Conservation (phyloP, 2,113 vertebrate species). For the Cyanoderma ruficeps region DNA sequence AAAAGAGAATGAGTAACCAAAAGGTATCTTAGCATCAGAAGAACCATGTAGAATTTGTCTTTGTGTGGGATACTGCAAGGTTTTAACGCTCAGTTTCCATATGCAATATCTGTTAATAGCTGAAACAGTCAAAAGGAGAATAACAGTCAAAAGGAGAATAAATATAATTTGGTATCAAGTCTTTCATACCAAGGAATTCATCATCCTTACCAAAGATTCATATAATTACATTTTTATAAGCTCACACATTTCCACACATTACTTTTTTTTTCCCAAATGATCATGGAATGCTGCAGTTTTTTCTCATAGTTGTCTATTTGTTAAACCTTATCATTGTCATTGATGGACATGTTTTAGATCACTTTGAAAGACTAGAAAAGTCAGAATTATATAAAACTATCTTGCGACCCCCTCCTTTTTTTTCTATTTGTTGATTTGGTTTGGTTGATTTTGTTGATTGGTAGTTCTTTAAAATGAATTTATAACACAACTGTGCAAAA, state of each 20-base stretch:
- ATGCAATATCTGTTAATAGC: not conserved
- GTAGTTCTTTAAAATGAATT: not conserved
- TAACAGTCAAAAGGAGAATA: not conserved
- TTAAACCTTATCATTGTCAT: not conserved
- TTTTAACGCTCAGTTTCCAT: not conserved
- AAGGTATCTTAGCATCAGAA: not conserved
- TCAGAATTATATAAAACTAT: not conserved
- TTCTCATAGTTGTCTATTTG: not conserved
- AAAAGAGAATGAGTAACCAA: not conserved
- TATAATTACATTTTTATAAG: not conserved
- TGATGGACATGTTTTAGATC: not conserved
- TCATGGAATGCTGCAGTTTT: not conserved
- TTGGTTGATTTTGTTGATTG: not conserved
- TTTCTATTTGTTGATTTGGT: not conserved
- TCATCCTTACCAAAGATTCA: not conserved
- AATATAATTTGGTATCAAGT: not conserved
- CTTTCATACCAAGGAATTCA: not conserved
- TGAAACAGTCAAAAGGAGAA: not conserved
- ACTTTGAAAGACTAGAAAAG: not conserved
- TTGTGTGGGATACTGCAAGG: not conserved
- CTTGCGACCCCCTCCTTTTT: accelerated
- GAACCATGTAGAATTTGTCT: not conserved
- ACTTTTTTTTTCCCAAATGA: not conserved
- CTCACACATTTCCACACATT: not conserved
- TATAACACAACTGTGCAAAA: not conserved